phyloP scores from a whole-genome alignment of 2,888 invertebrate genomes.

The Carterocephalus palaemon region DNA sequence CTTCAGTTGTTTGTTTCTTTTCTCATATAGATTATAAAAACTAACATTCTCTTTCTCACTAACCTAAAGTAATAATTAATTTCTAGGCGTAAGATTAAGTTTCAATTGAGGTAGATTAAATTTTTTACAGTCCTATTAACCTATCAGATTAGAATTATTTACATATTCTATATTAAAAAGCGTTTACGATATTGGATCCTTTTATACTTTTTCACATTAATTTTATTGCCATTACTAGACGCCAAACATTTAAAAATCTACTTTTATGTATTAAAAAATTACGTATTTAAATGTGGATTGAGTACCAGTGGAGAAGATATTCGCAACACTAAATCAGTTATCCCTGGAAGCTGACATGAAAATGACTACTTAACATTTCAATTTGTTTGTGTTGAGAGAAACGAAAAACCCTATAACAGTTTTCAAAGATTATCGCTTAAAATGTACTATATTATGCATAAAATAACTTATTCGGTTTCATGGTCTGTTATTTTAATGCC shows the following conservation, averaged over 20 bases:
- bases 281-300: constrained; percentile 27
- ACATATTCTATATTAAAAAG: constrained; percentile 65
- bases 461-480: too few relatives aligned
- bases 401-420: too few relatives aligned
- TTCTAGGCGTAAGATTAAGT: constrained; percentile 73
- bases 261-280: constrained; percentile 22
- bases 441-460: too few relatives aligned
- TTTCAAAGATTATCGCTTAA: too few relatives aligned
- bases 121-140: constrained; percentile 79
- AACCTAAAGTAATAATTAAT: constrained; percentile 71
- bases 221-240: constrained; percentile 41
- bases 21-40: constrained; percentile 59
- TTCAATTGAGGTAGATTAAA: constrained; percentile 77
- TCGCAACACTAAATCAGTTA: constrained; percentile 9
- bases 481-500: too few relatives aligned
- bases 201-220: constrained; percentile 37
- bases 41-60: constrained; percentile 53
- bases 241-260: constrained; percentile 36
- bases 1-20: constrained; percentile 50
- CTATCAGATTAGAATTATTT: constrained; percentile 75
- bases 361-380: neutral
- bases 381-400: too few relatives aligned
- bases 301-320: constrained; percentile 22
- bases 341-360: constrained; percentile 3
- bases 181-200: constrained; percentile 65